Evolutionary conservation across 1,140 invertebrate species (phyloP), one percentile per base, ranked within the genome.

Genomic region (Hypothenemus hampei): DNA sequence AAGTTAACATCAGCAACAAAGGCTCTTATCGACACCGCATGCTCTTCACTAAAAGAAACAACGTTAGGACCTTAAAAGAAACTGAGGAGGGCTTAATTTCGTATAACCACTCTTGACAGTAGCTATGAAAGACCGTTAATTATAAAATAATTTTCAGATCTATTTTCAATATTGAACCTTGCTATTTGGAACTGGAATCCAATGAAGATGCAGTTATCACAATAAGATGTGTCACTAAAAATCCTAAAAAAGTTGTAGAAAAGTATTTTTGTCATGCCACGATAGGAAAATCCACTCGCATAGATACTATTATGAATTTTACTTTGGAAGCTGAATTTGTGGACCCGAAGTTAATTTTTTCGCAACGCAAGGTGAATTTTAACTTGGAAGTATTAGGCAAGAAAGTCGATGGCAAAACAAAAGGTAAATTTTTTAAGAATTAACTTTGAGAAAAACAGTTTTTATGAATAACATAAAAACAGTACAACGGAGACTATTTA

Each of bases 1-100:
- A 68, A n/a, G 61, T 77, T 35, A 67, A 36, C 1, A 37, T 76
- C 10, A 68, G 50, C 16, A 77, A 77, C 58, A 57, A 69, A 29
- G 69, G 74, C 1, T 66, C 50, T 4, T 55, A 53, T n/a, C 5
- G 35, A n/a, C 65, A 72, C 29, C 67, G 68, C 50, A 39, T 76
- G 11, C 47, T 67, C 4, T 73, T 69, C 53, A 57, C 69, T 0
- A 46, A 52, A 11, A 41, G 50, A 6, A 50, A 31, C 21, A 41
- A 29, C 7, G 15, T 63, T 7, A 66, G 50, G 44, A 43, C 7
- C 21, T 45, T 65, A 10, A 61, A 54, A 21, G 59, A 59, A 20
- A 21, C 23, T 21, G 57, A 37, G 15, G 23, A 48, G 23, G 21
- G n/a, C 3, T 6, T 37, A 7, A 15, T 16, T 26, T n/a, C 16